These are phyloP conservation scores for Pseudochirops cupreus DNA, from an alignment of 2,797 vertebrate genomes.

Conservation along the genomic window DNA sequence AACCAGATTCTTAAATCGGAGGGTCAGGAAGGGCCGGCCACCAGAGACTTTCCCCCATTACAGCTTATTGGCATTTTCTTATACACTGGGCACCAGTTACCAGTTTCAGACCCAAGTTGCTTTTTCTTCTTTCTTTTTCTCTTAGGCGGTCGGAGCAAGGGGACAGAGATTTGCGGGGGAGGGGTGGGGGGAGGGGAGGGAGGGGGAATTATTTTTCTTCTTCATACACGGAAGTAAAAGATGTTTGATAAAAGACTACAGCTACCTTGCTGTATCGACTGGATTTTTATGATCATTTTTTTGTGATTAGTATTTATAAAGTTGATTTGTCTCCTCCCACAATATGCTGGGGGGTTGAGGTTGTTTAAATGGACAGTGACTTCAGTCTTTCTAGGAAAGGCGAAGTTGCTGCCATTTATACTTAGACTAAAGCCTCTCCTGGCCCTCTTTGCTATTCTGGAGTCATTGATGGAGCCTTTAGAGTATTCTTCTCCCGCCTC, in stretches of 20 bases:
- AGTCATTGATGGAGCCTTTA: constrained; percentile 26
- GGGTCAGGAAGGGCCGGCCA: constrained; percentile 56
- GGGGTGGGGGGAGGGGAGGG: not conserved
- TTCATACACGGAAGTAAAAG: not conserved
- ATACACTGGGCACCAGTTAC: not conserved
- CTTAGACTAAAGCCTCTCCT: constrained; percentile 47
- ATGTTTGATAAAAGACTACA: not conserved
- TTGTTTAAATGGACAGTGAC: not conserved
- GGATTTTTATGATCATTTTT: not conserved
- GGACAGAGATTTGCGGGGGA: not conserved
- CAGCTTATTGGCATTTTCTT: constrained; percentile 28
- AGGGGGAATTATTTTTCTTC: not conserved
- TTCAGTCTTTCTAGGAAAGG: constrained; percentile 34
- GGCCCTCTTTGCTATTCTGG: constrained; percentile 29
- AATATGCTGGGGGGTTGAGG: not conserved
- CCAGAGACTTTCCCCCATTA: constrained; percentile 35
- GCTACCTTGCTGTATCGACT: not conserved
- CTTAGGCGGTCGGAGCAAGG: not conserved
- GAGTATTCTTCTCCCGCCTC: not conserved
- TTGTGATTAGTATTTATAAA: not conserved
- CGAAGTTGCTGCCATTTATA: constrained; percentile 40
- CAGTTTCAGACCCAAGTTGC: constrained; percentile 18
- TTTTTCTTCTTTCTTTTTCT: constrained; percentile 19
- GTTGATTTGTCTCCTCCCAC: not conserved
- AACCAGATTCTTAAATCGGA: constrained; percentile 79